Evolutionary conservation across 2,797 vertebrate genomes (phyloP).

Genomic region (Epinephelus malabaricus): DNA sequence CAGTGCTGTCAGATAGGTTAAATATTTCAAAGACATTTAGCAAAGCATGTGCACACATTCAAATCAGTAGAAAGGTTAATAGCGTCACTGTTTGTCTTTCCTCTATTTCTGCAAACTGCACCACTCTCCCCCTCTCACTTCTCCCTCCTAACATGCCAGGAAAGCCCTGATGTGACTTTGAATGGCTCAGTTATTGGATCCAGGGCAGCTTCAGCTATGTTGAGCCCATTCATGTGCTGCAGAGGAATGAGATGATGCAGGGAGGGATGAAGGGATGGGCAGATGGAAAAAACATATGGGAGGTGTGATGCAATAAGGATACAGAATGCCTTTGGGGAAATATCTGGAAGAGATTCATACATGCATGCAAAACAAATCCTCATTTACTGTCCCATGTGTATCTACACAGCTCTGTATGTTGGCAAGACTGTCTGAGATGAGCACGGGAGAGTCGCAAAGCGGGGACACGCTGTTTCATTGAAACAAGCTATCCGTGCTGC

Average conservation of each 20-base stretch:
- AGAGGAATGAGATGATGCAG: slow-evolving; percentile 39
- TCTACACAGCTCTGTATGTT: slow-evolving; percentile 12
- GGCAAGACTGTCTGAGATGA: slow-evolving; percentile 25
- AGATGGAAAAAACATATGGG: slow-evolving; percentile 75
- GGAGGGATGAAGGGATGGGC: slow-evolving; percentile 38
- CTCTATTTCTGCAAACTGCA: background rate
- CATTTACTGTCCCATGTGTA: slow-evolving; percentile 49
- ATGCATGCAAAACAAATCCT: slow-evolving; percentile 62
- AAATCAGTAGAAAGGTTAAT: background rate
- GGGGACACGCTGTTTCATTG: slow-evolving; percentile 27
- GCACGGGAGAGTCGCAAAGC: slow-evolving; percentile 16
- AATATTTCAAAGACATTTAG: background rate
- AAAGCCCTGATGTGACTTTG: slow-evolving; percentile 35
- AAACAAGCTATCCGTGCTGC: slow-evolving; percentile 13
- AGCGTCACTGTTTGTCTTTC: background rate
- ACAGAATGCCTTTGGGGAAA: slow-evolving; percentile 63
- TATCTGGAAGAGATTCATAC: slow-evolving; percentile 56
- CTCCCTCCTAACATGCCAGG: slow-evolving; percentile 15
- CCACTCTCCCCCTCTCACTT: background rate
- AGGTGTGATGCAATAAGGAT: slow-evolving; percentile 69
- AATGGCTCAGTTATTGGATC: slow-evolving; percentile 32
- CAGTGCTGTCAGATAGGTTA: background rate
- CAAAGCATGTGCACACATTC: background rate
- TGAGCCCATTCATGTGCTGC: slow-evolving; percentile 37
- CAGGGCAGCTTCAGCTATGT: slow-evolving; percentile 35